phyloP scores from a whole-genome alignment of 1,140 invertebrate genomes.

The Andrena cerasifolii region DNA sequence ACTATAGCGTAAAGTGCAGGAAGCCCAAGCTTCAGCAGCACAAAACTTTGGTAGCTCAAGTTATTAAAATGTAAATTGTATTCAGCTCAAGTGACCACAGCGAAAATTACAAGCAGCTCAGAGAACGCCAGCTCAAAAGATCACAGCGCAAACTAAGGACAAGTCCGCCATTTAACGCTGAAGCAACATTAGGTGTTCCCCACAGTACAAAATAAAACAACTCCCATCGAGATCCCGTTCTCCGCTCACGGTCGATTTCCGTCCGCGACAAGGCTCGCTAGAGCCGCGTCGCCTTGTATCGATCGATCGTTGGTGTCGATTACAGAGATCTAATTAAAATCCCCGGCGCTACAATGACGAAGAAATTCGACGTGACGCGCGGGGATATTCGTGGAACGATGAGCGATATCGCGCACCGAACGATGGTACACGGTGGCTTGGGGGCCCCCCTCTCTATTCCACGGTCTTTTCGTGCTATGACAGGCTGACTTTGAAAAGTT shows the following conservation, averaged over 20 bases:
- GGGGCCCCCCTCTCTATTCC: conserved; percentile 60
- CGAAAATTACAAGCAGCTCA: too few relatives aligned
- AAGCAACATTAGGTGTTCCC: background rate
- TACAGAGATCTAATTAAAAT: conserved; percentile 58
- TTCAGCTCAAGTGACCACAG: too few relatives aligned
- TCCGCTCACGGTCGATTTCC: background rate
- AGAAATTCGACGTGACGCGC: conserved; percentile 22
- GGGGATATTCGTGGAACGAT: conserved; percentile 37
- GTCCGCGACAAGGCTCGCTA: background rate
- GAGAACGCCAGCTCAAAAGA: too few relatives aligned
- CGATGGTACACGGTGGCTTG: conserved; percentile 55
- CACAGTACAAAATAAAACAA: background rate
- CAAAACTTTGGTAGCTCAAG: too few relatives aligned
- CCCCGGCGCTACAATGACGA: conserved; percentile 34
- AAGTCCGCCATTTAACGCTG: background rate
- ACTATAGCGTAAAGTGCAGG: too few relatives aligned
- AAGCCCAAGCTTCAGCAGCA: too few relatives aligned
- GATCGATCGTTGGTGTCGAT: conserved; percentile 41
- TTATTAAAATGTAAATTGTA: too few relatives aligned
- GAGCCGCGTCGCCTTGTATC: background rate
- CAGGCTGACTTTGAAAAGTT: conserved; percentile 74
- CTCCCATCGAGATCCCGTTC: background rate
- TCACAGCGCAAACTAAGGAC: too few relatives aligned
- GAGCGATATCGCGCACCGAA: conserved; percentile 36
- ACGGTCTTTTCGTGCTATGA: conserved; percentile 57